A percentile compares a stretch with the other conserved stretches of the same genome.
Conservation (phyloP, 1,140 invertebrate genomes). For the Pygmarrhopalites habei region DNA sequence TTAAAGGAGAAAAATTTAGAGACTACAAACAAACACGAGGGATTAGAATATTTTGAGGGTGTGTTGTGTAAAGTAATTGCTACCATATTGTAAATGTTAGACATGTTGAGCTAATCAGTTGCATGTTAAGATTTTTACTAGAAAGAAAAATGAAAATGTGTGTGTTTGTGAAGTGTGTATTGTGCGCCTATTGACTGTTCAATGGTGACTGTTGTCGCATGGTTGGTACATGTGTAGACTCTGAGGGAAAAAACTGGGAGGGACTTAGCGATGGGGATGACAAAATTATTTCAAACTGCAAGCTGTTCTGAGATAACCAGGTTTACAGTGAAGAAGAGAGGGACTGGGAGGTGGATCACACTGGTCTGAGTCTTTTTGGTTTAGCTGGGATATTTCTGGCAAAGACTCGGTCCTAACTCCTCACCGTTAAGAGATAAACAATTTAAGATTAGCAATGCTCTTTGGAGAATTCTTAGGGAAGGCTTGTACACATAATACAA, state of each 20-base stretch:
- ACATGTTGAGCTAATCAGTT: too few relatives aligned
- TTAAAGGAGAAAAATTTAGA: too few relatives aligned
- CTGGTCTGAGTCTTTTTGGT: slow-evolving; percentile 3
- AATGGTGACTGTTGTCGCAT: neutral
- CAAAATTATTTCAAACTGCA: slow-evolving; percentile 10
- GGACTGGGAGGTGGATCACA: slow-evolving; percentile 14
- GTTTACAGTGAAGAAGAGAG: slow-evolving; percentile 14
- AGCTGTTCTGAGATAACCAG: neutral
- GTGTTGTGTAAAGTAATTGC: too few relatives aligned
- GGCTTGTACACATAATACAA: slow-evolving; percentile 1
- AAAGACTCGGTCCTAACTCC: slow-evolving; percentile 19
- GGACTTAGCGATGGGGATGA: slow-evolving; percentile 23
- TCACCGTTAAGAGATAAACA: slow-evolving; percentile 28
- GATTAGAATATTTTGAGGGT: too few relatives aligned
- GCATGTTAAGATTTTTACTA: too few relatives aligned
- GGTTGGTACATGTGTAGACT: neutral
- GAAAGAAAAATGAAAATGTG: too few relatives aligned
- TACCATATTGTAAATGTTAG: too few relatives aligned
- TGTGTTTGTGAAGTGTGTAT: too few relatives aligned
- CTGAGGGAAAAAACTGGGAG: slow-evolving; percentile 6
- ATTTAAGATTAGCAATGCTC: slow-evolving; percentile 31
- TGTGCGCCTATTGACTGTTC: too few relatives aligned
- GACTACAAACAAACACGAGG: too few relatives aligned
- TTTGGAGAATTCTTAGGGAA: slow-evolving; percentile 21
- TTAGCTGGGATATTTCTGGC: slow-evolving; percentile 24